These are phyloP conservation scores for Tipula lateralis DNA, from an alignment of 2,888 invertebrate species.

Conservation along the genomic window DNA sequence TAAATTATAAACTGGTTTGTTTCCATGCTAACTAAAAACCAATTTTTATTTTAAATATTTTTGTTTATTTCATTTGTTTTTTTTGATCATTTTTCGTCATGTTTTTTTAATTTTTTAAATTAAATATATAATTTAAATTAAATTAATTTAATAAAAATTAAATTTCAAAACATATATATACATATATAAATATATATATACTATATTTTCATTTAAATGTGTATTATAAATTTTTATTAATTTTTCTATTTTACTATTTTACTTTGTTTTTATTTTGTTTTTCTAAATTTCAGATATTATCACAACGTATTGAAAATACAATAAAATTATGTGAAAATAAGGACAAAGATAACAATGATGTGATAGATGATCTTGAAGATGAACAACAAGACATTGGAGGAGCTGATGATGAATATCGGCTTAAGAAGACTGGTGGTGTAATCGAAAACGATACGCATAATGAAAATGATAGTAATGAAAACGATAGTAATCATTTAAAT, in stretches of 20 bases:
- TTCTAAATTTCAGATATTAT: slow-evolving; percentile 27
- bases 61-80: not conserved
- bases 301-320: not conserved
- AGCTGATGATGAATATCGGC: too few species aligned
- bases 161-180: not conserved
- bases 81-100: not conserved
- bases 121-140: slow-evolving; percentile 19
- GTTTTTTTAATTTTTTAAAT: not conserved
- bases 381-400: not conserved
- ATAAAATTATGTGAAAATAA: slow-evolving; percentile 33
- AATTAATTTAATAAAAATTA: slow-evolving; percentile 19
- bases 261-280: not conserved
- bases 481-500: slow-evolving; percentile 36
- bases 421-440: not conserved
- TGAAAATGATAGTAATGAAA: slow-evolving; percentile 36
- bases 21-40: too few species aligned
- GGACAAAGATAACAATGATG: slow-evolving; percentile 42
- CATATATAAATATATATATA: not conserved
- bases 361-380: slow-evolving; percentile 36
- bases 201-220: not conserved
- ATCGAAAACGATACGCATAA: slow-evolving; percentile 30
- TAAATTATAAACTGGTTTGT: too few species aligned
- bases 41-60: not conserved
- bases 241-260: not conserved
- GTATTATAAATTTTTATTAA: slow-evolving; percentile 6